These are phyloP conservation scores for Sphenopsis melanotis DNA, from an alignment of 2,797 vertebrate genomes.

Conservation along the genomic window DNA sequence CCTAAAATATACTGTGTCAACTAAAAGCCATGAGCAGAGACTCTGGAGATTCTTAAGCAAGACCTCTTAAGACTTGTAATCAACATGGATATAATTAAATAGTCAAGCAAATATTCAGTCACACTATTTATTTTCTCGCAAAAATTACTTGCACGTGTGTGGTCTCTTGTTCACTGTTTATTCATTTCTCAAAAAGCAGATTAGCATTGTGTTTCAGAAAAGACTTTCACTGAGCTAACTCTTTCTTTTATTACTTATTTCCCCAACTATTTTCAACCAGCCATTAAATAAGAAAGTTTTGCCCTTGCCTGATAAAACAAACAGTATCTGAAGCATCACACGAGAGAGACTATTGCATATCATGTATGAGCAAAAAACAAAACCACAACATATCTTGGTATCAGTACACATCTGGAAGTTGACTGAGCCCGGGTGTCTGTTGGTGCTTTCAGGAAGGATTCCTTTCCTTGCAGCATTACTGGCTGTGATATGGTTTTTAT, in stretches of 20 bases:
- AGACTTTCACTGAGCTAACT: background rate
- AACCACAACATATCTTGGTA: background rate
- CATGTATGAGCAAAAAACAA: background rate
- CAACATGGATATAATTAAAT: background rate
- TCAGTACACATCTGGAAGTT: background rate
- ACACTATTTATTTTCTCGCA: background rate
- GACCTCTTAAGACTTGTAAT: background rate
- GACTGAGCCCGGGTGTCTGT: rapidly evolving
- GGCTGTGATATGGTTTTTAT: rapidly evolving
- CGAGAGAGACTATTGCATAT: background rate
- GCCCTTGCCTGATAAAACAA: background rate
- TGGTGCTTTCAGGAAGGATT: background rate
- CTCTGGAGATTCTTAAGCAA: background rate
- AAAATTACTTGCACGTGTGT: background rate
- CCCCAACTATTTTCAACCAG: background rate
- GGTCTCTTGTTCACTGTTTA: background rate
- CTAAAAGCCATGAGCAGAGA: background rate
- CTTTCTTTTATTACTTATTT: background rate
- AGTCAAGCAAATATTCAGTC: background rate
- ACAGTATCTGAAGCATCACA: background rate
- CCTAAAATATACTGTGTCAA: background rate
- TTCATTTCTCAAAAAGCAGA: background rate
- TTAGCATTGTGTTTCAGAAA: background rate
- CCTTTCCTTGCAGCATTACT: background rate
- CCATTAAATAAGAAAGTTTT: background rate